Percentiles rank a stretch among this genome's conserved stretches.
These are phyloP conservation scores for Hesperia comma DNA, from an alignment of 2,888 invertebrate genomes.

Conservation along the genomic window DNA sequence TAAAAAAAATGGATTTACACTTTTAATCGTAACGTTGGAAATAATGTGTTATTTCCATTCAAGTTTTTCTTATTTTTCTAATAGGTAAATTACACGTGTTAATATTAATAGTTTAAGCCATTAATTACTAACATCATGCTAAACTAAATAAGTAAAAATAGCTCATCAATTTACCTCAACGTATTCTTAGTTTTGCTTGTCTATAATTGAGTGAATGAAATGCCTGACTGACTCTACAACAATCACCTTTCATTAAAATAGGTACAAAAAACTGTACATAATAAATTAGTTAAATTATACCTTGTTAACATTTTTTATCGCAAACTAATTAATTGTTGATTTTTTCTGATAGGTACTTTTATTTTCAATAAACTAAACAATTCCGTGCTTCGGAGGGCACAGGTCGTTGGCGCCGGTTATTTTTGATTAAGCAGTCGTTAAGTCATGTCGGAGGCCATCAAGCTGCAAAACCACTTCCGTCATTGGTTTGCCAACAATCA, in stretches of 20 bases:
- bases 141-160: conserved; percentile 21
- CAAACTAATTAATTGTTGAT: conserved; percentile 13
- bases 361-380: neutral
- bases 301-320: conserved; percentile 23
- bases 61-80: conserved; percentile 6
- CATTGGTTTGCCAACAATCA: no score
- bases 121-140: conserved; percentile 14
- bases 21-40: no score
- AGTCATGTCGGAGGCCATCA: no score
- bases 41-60: no score
- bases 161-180: conserved; percentile 17
- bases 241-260: conserved; percentile 35
- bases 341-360: neutral
- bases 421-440: no score
- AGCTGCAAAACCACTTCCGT: no score
- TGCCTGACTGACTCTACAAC: conserved; percentile 32
- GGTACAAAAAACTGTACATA: conserved; percentile 28
- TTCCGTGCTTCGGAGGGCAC: no score
- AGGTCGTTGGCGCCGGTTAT: no score
- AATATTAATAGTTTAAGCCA: conserved; percentile 9
- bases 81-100: neutral
- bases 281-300: conserved; percentile 33
- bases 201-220: conserved; percentile 31
- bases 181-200: conserved; percentile 22
- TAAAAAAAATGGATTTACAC: no score